Conservation (phyloP, 2,888 invertebrate genomes). For the Malachius bipustulatus region DNA sequence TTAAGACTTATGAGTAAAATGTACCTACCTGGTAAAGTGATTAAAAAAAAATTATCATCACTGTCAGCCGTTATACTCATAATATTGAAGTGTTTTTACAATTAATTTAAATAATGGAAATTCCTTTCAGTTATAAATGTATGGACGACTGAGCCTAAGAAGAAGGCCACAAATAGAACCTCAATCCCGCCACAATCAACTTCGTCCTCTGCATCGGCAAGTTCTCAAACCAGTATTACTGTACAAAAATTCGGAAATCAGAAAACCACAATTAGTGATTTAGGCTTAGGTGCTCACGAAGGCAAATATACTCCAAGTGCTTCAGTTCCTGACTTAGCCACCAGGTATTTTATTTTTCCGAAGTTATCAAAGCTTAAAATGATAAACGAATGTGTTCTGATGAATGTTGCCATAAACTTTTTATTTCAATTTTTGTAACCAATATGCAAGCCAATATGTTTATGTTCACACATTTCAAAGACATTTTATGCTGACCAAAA, state of each 20-base stretch:
- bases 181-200: conserved; percentile 32
- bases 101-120: no score
- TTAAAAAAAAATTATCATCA: no score
- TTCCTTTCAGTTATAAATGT: conserved; percentile 86
- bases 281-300: conserved; percentile 65
- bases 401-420: no score
- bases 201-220: conserved; percentile 13
- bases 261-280: conserved; percentile 48
- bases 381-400: no score
- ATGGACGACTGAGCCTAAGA: conserved; percentile 69
- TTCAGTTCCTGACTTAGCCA: conserved; percentile 48
- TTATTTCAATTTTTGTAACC: no score
- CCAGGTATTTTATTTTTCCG: conserved; percentile 38
- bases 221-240: conserved; percentile 26
- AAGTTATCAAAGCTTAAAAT: conserved; percentile 11
- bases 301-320: conserved; percentile 70
- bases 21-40: no score
- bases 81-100: no score
- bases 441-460: no score
- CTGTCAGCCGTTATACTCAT: no score
- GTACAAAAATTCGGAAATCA: conserved; percentile 66
- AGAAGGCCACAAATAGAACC: conserved; percentile 41
- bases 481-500: no score
- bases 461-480: no score
- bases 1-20: no score